Base-by-base conservation (phyloP, 2,888 invertebrate genomes). In the Pristionchus entomophagus region DNA sequence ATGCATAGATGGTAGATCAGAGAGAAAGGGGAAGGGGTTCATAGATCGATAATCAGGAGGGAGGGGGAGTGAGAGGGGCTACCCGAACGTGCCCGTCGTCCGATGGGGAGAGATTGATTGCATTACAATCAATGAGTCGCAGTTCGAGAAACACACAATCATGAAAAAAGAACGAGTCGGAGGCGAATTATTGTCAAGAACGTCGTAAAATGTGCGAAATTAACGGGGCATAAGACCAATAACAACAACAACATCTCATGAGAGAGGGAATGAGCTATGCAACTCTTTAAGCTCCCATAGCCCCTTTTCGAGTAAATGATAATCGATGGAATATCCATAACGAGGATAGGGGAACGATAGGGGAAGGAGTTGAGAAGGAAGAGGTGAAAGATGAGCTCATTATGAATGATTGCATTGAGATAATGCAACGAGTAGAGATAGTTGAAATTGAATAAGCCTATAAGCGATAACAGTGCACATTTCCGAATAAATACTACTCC, bases 191-290 rank as follows among this genome's bases (percentile, higher is more conserved):
- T 19, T 32, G 82, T 26, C 26, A 82, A 62, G 45, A 49, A 82
- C 82, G 45, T 22, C 22, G 56, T 38, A 82, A 82, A 82, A 59
- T 45, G 82, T 59, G 82, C 41, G 59, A 59, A 59, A 82, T 56
- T 59, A 59, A 32, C 38, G 81, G 41, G 53, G 59, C 56, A 62
- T 45, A 6, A 51, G 78, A 38, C 78, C 78, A 80, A 80, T 80
- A 51, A 80, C 78, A 80, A 80, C 51, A 80, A 80, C 78, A 80
- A 80, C 78, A 41, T 73, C 73, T 73, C 73, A 73, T 26, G n/a
- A 41, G 73, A 73, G 73, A 45, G 73, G 26, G n/a, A 73, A 73
- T 73, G 73, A 73, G 73, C 73, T 41, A 26, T 41, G 73, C 41
- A 45, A 73, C 73, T 73, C 73, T 10, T 41, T 41, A 73, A 45